Percentiles rank a stretch among this genome's conserved stretches.
phyloP scores from a whole-genome alignment of 2,888 invertebrate species.

The Diabrotica balteata region DNA sequence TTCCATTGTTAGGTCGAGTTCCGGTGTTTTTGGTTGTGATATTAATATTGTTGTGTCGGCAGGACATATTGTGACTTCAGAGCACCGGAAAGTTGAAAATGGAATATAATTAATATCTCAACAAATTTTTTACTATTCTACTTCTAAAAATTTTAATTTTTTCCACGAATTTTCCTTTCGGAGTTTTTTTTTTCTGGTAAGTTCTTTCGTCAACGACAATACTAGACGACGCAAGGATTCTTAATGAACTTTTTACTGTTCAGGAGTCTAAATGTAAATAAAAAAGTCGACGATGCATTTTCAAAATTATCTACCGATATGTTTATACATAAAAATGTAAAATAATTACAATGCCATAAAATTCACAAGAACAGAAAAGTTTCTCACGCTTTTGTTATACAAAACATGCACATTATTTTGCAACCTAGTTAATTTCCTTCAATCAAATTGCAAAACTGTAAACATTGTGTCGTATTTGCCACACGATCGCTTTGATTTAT shows the following conservation, averaged over 20 bases:
- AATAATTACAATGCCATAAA: neutral
- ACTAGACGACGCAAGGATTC: no score
- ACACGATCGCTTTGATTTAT: conserved; percentile 16
- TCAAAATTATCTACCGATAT: no score
- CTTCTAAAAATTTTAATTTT: neutral
- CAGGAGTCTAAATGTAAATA: no score
- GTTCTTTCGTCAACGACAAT: neutral
- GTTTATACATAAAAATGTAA: no score
- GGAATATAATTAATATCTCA: no score
- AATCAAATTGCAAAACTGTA: conserved; percentile 1
- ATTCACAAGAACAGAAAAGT: neutral
- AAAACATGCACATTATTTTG: neutral
- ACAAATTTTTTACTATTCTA: neutral
- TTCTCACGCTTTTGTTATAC: conserved; percentile 1
- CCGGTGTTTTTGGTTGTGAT: no score
- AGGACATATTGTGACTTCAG: no score
- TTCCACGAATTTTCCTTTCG: neutral
- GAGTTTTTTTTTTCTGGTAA: neutral
- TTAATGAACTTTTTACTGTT: no score
- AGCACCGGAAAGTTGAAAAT: no score
- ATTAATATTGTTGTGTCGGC: no score
- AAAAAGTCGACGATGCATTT: no score
- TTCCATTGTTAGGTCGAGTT: no score
- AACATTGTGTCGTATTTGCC: neutral
- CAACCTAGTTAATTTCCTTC: neutral